Base-by-base conservation (phyloP, 2,113 vertebrate genomes). In the Stigmatopora argus region DNA sequence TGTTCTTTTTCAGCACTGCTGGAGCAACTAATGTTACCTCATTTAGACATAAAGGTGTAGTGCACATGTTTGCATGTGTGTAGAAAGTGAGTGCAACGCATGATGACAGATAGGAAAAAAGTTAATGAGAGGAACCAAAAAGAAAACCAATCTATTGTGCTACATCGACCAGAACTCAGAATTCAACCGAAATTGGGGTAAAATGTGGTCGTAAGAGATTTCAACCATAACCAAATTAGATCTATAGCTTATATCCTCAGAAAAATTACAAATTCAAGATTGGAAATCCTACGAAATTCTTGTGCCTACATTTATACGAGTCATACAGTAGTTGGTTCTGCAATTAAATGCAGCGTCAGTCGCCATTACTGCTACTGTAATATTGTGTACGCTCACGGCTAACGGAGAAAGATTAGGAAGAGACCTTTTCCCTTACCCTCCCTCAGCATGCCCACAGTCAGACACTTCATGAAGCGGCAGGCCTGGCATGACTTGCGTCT, bases 401-500 rank as follows among this genome's bases (percentile, higher is more conserved):
- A 80, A 74, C 70, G 52, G 79, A 81, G 75, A 75, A 77, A 80
- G 48, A 78, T 78, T 80, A 78, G 75, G 71, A 84, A 79, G 83
- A 85, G 83, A 88, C 83, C 82, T 85, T 86, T 82, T 85, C 70
- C 15, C 94, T 94, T 94, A 99, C 97, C 97, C 98, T 99, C 97
- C 84, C 98, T 96, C 91, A 99, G 93, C 97, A 99, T 99, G 83
- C 97, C 97, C 75, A 99, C 97, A 89, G 94, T 99, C 83, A 99
- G 92, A 93, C 97, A 99, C 90, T 99, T 99, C 97, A 99, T 99
- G 90, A 98, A 99, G 87, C 96, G 96, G 88, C 96, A 99, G 72
- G 96, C 97, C 91, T 98, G 96, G 93, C 97, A 98, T 49, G 97
- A 99, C 87, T 99, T 99, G 90, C 97, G 96, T 92, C 97, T 94